phyloP scores from a whole-genome alignment of 2,797 vertebrate genomes.

The Sebastes hubbsi region DNA sequence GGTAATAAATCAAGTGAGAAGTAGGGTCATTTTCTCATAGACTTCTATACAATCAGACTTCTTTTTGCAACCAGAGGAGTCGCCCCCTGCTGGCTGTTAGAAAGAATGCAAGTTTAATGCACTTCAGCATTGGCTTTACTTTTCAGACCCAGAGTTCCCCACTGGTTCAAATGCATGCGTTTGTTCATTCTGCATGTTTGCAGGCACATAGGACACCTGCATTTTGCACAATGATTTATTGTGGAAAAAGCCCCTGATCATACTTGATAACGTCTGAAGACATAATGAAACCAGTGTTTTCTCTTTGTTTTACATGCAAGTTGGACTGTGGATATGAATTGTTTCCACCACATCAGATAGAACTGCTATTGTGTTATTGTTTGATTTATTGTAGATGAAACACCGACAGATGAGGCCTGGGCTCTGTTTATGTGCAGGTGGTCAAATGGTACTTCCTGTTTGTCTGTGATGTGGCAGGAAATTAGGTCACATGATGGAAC shows the following conservation, averaged over 20 bases:
- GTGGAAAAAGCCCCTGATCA: background rate
- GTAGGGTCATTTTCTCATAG: too few relatives aligned
- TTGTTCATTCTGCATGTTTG: background rate
- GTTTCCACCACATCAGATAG: constrained; percentile 12
- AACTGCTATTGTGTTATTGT: constrained; percentile 22
- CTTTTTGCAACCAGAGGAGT: too few relatives aligned
- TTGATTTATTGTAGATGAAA: constrained; percentile 52
- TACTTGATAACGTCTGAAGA: background rate
- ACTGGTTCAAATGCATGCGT: background rate
- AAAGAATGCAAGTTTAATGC: too few relatives aligned
- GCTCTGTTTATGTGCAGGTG: constrained; percentile 51
- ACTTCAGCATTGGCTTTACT: too few relatives aligned
- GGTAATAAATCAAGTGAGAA: too few relatives aligned
- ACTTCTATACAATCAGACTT: too few relatives aligned
- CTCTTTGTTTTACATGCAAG: background rate
- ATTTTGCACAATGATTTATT: background rate
- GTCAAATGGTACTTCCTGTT: constrained; percentile 69
- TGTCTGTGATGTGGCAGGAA: constrained; percentile 77
- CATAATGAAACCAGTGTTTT: background rate
- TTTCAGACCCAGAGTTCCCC: too few relatives aligned
- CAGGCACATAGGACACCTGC: background rate
- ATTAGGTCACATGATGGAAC: constrained; percentile 72
- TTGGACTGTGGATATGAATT: background rate
- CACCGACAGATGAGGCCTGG: background rate
- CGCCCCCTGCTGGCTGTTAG: rapidly evolving